Evolutionary conservation across 2,113 vertebrate genomes (phyloP).

Genomic region (Coptodon rendalli): DNA sequence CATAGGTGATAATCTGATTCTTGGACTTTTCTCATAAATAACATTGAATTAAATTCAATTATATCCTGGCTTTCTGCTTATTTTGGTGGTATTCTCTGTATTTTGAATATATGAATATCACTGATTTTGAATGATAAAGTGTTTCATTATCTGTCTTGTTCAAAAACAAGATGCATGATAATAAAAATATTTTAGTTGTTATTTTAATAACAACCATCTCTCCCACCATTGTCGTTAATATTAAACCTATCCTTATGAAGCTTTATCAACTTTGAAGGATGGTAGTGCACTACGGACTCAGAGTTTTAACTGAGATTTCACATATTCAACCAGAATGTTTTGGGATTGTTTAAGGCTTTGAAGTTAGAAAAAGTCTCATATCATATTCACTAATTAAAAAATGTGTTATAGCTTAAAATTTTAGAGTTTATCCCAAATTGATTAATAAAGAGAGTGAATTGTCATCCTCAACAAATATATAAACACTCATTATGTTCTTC

Average conservation of each 20-base stretch:
- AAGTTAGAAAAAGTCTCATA: not conserved
- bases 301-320: not conserved
- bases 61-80: not conserved
- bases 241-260: not conserved
- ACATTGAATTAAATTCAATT: not conserved
- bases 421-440: not conserved
- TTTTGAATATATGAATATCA: not conserved
- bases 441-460: not conserved
- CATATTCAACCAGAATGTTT: not conserved
- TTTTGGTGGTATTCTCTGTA: not conserved
- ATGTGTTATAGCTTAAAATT: not conserved
- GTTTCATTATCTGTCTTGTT: not conserved
- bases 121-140: not conserved
- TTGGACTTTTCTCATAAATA: not conserved
- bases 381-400: not conserved
- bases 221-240: not conserved
- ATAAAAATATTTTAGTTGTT: not conserved
- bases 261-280: not conserved
- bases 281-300: not conserved
- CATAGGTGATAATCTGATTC: not conserved
- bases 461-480: not conserved
- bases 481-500: not conserved
- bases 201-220: not conserved
- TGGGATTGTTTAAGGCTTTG: not conserved
- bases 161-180: not conserved